Evolutionary conservation across 2,113 vertebrate genomes (phyloP).

Genomic region (Myanophis thanlyinensis): DNA sequence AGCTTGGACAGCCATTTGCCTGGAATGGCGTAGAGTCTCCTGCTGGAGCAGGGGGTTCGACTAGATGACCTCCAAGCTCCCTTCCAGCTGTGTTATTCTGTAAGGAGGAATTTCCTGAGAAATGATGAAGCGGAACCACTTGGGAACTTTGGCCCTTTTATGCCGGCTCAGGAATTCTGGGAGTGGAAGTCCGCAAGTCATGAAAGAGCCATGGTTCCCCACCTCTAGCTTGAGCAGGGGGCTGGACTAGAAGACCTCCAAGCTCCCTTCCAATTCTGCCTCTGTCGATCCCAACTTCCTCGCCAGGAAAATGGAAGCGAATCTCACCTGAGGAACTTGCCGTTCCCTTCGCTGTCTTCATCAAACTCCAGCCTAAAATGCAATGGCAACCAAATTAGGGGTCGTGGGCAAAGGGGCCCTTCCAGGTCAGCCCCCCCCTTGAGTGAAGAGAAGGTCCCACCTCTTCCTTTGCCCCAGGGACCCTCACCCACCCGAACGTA

Average conservation of each 20-base stretch:
- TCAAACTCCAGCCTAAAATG: slow-evolving; percentile 78
- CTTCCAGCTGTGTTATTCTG: too few relatives aligned
- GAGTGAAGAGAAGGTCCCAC: neutral
- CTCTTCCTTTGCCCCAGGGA: neutral
- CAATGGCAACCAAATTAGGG: neutral
- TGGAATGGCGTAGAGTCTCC: neutral
- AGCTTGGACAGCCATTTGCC: too few relatives aligned
- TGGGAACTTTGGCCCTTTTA: too few relatives aligned
- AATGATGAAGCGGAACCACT: too few relatives aligned
- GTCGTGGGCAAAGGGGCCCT: neutral
- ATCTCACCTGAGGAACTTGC: slow-evolving; percentile 90
- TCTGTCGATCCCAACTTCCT: neutral
- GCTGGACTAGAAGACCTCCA: too few relatives aligned
- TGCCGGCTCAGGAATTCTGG: too few relatives aligned
- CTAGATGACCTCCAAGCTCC: neutral
- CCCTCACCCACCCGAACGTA: slow-evolving; percentile 61
- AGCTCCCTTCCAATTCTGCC: neutral
- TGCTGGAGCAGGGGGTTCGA: neutral
- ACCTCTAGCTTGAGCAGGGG: too few relatives aligned
- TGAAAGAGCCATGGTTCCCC: too few relatives aligned
- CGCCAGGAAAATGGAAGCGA: rapidly evolving
- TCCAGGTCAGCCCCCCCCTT: neutral
- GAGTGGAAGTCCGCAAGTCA: too few relatives aligned
- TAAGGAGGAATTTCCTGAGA: too few relatives aligned
- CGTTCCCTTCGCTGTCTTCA: slow-evolving; percentile 81